Evolutionary conservation across 2,113 vertebrate species (phyloP).

Genomic region (Nematolebias whitei): DNA sequence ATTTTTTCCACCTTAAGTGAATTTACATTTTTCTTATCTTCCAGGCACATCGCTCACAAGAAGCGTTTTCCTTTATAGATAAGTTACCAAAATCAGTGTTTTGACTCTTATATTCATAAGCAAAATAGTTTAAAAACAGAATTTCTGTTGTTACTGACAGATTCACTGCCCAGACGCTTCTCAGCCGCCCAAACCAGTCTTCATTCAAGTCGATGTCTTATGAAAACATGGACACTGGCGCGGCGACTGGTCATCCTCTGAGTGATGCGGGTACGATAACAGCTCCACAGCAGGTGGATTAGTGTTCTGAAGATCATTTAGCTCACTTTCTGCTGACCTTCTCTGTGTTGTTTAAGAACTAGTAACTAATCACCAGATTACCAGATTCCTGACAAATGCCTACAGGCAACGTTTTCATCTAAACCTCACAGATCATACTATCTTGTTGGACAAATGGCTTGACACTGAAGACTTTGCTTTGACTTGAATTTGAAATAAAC

Average conservation of each 20-base stretch:
- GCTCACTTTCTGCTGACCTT: constrained; percentile 68
- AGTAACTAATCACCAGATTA: constrained; percentile 77
- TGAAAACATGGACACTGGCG: constrained; percentile 23
- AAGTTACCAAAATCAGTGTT: constrained; percentile 41
- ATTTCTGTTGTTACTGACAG: constrained; percentile 57
- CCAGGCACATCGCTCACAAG: constrained; percentile 1
- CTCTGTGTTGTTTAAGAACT: constrained; percentile 65
- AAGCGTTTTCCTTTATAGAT: constrained; percentile 13
- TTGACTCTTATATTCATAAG: constrained; percentile 1
- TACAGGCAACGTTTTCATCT: constrained; percentile 50
- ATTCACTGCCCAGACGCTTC: constrained; percentile 43
- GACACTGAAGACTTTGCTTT: too few relatives aligned
- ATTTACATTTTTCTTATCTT: neutral
- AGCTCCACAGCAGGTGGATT: constrained; percentile 56
- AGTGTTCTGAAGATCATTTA: constrained; percentile 45
- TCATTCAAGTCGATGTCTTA: constrained; percentile 34
- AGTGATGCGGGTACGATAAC: constrained; percentile 30
- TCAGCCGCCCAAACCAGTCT: constrained; percentile 42
- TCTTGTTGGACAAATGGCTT: too few relatives aligned
- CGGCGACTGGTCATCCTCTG: constrained; percentile 35
- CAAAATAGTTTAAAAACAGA: constrained; percentile 41
- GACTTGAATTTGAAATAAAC: too few relatives aligned
- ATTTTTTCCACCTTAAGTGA: neutral
- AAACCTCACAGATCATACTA: constrained; percentile 11
- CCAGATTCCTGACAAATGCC: constrained; percentile 58